These are phyloP conservation scores for Epinephelus malabaricus DNA, from an alignment of 2,797 vertebrate species.

Conservation along the genomic window DNA sequence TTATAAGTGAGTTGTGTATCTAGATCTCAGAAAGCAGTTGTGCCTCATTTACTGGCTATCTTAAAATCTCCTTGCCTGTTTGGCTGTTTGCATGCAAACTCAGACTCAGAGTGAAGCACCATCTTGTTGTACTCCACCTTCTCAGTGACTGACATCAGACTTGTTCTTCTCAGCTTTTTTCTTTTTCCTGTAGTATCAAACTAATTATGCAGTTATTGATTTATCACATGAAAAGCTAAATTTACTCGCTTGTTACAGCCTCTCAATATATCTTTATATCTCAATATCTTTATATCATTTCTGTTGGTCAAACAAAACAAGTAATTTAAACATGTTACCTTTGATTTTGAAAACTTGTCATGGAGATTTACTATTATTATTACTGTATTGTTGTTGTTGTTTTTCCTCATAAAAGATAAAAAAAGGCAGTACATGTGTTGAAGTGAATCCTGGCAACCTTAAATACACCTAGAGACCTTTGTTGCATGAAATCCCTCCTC, in stretches of 20 bases:
- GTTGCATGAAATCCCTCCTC: neutral
- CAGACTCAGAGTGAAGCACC: neutral
- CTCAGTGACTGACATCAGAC: neutral
- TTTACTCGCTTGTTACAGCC: neutral
- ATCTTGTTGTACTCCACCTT: neutral
- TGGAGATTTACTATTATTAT: neutral
- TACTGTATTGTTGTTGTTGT: too few species aligned
- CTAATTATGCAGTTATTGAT: too few species aligned
- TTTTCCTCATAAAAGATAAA: too few species aligned
- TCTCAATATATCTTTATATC: neutral
- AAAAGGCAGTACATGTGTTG: neutral
- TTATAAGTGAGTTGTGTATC: neutral
- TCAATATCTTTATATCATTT: neutral
- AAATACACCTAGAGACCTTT: neutral
- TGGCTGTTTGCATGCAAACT: conserved; percentile 4
- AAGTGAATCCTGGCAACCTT: neutral
- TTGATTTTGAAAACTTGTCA: neutral
- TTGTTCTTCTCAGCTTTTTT: conserved; percentile 1
- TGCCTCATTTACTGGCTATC: neutral
- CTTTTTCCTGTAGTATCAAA: neutral
- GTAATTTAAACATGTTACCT: neutral
- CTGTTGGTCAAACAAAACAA: neutral
- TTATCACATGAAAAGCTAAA: neutral
- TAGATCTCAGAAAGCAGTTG: conserved; percentile 1
- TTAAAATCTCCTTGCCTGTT: neutral